Conservation (phyloP, 2,113 vertebrate species). For the Acanthochromis polyacanthus region DNA sequence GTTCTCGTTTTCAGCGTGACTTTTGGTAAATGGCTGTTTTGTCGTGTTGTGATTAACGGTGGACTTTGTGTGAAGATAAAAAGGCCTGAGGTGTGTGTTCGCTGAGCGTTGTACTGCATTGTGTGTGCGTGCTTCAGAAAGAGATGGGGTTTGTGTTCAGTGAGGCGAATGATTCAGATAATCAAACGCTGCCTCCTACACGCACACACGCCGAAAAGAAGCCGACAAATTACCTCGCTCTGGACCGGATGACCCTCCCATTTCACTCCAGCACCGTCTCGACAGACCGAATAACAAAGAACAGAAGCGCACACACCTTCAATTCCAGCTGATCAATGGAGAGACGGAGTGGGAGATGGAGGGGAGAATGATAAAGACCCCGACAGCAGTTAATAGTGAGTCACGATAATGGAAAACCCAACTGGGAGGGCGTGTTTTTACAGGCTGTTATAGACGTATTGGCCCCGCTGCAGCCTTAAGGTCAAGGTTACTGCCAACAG, state of each 20-base stretch:
- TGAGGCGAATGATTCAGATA: conserved; percentile 65
- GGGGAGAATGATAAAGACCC: not conserved
- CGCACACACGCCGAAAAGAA: conserved; percentile 11
- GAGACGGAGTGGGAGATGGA: not conserved
- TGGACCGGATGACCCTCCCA: conserved; percentile 18
- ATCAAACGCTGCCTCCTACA: conserved; percentile 56
- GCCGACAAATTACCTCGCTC: conserved; percentile 17
- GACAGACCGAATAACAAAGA: conserved; percentile 8
- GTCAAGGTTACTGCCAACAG: conserved; percentile 47
- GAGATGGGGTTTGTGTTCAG: conserved; percentile 59
- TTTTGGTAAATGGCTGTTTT: conserved; percentile 20
- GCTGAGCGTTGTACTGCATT: conserved; percentile 1
- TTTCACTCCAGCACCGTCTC: conserved; percentile 12
- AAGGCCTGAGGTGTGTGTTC: conserved; percentile 17
- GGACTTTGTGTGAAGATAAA: conserved; percentile 7
- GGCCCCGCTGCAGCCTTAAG: conserved; percentile 29
- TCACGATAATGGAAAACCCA: conserved; percentile 11
- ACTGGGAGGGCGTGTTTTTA: not conserved
- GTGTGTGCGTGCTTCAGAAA: conserved; percentile 26
- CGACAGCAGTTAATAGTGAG: conserved; percentile 15
- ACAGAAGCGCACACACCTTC: not conserved
- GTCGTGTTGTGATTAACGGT: conserved; percentile 8
- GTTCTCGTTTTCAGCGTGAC: not conserved
- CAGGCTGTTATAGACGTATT: conserved; percentile 4
- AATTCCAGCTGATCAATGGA: conserved; percentile 34